Evolutionary conservation across 2,888 invertebrate species (phyloP).

Genomic region (Choristoneura rosaceana): DNA sequence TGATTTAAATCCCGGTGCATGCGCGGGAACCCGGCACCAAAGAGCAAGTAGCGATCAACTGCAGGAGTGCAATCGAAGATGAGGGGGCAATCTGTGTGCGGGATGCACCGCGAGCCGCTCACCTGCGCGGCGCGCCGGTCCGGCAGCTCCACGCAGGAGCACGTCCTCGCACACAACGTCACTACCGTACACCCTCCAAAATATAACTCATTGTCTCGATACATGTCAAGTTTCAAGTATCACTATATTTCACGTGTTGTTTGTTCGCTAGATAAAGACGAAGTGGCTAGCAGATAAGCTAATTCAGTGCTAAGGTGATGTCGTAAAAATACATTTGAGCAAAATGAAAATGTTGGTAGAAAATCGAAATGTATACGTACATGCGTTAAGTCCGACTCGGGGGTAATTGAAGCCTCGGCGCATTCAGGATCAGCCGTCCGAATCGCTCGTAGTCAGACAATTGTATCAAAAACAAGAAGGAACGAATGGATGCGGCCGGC

Average conservation of each 20-base stretch:
- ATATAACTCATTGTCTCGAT: neutral
- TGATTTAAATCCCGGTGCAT: neutral
- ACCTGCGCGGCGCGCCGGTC: neutral
- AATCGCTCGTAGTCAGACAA: slow-evolving; percentile 58
- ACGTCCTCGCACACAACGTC: neutral
- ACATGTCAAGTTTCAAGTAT: neutral
- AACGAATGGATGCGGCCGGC: slow-evolving; percentile 73
- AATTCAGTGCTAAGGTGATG: slow-evolving; percentile 1
- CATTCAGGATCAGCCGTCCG: slow-evolving; percentile 65
- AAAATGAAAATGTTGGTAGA: slow-evolving; percentile 12
- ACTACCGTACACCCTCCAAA: slow-evolving; percentile 1
- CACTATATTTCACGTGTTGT: neutral
- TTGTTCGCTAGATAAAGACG: neutral
- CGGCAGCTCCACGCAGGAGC: neutral
- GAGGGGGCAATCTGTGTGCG: neutral
- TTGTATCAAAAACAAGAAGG: slow-evolving; percentile 74
- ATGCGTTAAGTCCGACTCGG: slow-evolving; percentile 62
- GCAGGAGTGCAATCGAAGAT: slow-evolving; percentile 15
- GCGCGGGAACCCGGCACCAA: neutral
- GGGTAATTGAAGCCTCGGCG: slow-evolving; percentile 53
- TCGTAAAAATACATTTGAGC: neutral
- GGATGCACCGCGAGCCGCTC: slow-evolving; percentile 11
- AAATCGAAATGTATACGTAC: slow-evolving; percentile 51
- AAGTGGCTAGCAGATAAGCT: neutral
- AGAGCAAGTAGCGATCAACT: slow-evolving; percentile 6